phyloP scores from a whole-genome alignment of 2,888 invertebrate species.

The Liposcelis brunnea region DNA sequence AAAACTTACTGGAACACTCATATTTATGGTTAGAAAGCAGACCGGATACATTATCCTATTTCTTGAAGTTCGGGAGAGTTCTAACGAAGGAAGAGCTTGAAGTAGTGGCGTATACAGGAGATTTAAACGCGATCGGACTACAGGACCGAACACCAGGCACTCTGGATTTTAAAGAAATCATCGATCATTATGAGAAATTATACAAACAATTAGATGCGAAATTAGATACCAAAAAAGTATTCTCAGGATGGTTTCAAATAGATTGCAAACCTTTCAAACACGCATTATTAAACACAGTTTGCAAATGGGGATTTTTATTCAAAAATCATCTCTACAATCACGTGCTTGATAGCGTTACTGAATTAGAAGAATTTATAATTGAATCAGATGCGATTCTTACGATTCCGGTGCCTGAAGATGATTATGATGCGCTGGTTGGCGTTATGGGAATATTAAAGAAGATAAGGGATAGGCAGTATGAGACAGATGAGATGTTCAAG shows the following conservation, averaged over 20 bases:
- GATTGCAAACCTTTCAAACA: constrained; percentile 66
- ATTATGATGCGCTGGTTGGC: constrained; percentile 65
- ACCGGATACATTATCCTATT: constrained; percentile 53
- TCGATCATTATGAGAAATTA: constrained; percentile 65
- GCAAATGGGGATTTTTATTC: constrained; percentile 76
- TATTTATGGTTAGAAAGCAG: constrained; percentile 70
- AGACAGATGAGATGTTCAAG: constrained; percentile 79
- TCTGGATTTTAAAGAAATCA: constrained; percentile 58
- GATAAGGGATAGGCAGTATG: constrained; percentile 57
- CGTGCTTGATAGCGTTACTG: constrained; percentile 58
- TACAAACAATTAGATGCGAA: constrained; percentile 50
- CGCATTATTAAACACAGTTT: constrained; percentile 61
- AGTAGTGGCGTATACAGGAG: constrained; percentile 24
- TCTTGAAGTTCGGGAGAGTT: constrained; percentile 52
- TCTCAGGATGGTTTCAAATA: constrained; percentile 64
- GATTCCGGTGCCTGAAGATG: constrained; percentile 59
- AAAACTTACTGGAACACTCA: constrained; percentile 35
- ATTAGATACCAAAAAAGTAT: constrained; percentile 45
- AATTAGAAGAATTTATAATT: constrained; percentile 58
- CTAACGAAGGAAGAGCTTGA: constrained; percentile 58
- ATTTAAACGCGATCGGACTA: constrained; percentile 16
- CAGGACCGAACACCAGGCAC: constrained; percentile 45
- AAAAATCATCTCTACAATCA: constrained; percentile 70
- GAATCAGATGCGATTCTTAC: constrained; percentile 55
- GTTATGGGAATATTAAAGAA: constrained; percentile 67